Conservation (phyloP, 2,888 invertebrate genomes). For the Formica aserva region DNA sequence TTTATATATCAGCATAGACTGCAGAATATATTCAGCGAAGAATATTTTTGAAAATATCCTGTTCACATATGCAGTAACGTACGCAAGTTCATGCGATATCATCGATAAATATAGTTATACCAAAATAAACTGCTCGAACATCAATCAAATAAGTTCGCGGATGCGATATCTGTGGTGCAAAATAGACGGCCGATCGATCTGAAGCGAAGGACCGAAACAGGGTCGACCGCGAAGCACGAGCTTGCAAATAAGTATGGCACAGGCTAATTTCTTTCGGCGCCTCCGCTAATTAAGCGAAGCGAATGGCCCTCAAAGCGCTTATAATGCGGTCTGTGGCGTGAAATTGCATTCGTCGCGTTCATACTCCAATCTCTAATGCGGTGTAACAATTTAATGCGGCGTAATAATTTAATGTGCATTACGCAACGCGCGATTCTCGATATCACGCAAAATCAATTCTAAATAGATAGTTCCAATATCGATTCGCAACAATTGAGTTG, state of each 20-base stretch:
- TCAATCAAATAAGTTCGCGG: constrained; percentile 47
- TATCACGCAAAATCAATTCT: constrained; percentile 29
- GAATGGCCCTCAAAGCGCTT: constrained; percentile 30
- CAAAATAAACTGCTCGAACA: constrained; percentile 41
- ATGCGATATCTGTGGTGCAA: constrained; percentile 27
- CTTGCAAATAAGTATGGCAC: constrained; percentile 19
- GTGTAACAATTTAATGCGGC: constrained; percentile 49
- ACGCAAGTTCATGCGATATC: constrained; percentile 39
- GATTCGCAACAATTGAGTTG: constrained; percentile 8
- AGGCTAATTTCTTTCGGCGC: constrained; percentile 38
- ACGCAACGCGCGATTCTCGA: constrained; percentile 36
- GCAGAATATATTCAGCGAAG: not conserved
- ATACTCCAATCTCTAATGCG: constrained; percentile 47
- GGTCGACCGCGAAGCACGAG: not conserved
- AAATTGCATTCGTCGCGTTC: constrained; percentile 48
- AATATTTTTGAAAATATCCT: constrained; percentile 12
- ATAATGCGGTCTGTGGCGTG: constrained; percentile 37
- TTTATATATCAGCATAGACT: not conserved
- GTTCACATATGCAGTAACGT: constrained; percentile 25
- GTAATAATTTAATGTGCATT: constrained; percentile 50
- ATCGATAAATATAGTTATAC: constrained; percentile 38
- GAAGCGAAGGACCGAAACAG: constrained; percentile 19
- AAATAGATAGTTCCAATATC: constrained; percentile 34
- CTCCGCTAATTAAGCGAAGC: constrained; percentile 43
- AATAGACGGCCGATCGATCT: constrained; percentile 39